Conservation (phyloP, 2,797 vertebrate species). For the Siniperca scherzeri region DNA sequence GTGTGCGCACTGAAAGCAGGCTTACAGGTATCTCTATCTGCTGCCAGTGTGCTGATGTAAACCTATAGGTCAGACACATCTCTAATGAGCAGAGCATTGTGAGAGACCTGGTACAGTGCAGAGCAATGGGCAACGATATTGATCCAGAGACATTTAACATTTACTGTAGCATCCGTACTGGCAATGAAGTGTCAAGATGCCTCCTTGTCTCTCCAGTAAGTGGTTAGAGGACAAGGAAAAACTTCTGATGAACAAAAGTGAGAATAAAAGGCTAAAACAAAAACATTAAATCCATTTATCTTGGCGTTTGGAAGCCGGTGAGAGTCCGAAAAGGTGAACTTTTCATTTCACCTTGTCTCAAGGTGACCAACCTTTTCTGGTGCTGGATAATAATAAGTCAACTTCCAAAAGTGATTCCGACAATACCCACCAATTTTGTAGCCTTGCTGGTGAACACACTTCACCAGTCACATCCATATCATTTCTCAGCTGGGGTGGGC, state of each 20-base stretch:
- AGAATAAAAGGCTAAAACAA: constrained; percentile 3
- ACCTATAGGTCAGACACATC: constrained; percentile 71
- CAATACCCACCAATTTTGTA: constrained; percentile 60
- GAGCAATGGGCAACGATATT: constrained; percentile 57
- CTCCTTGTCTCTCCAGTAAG: constrained; percentile 34
- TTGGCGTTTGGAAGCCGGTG: not conserved
- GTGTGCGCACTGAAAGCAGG: constrained; percentile 8
- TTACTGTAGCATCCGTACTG: constrained; percentile 65
- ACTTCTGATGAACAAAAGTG: constrained; percentile 36
- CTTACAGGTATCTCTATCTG: constrained; percentile 30
- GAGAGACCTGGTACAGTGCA: constrained; percentile 43
- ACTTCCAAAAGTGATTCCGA: constrained; percentile 44
- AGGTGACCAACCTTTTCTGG: constrained; percentile 54
- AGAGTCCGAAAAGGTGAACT: constrained; percentile 5
- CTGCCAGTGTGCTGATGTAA: constrained; percentile 53
- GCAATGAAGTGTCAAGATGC: constrained; percentile 61
- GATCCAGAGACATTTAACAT: constrained; percentile 78
- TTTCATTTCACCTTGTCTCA: constrained; percentile 49
- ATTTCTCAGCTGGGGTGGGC: constrained; percentile 57
- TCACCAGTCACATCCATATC: constrained; percentile 62
- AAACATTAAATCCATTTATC: not conserved
- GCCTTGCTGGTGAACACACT: constrained; percentile 54
- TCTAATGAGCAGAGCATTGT: constrained; percentile 70
- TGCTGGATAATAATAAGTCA: constrained; percentile 45
- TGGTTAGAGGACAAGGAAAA: constrained; percentile 27